Evolutionary conservation across 2,888 invertebrate species (phyloP).

Genomic region (Pheosia gnoma): DNA sequence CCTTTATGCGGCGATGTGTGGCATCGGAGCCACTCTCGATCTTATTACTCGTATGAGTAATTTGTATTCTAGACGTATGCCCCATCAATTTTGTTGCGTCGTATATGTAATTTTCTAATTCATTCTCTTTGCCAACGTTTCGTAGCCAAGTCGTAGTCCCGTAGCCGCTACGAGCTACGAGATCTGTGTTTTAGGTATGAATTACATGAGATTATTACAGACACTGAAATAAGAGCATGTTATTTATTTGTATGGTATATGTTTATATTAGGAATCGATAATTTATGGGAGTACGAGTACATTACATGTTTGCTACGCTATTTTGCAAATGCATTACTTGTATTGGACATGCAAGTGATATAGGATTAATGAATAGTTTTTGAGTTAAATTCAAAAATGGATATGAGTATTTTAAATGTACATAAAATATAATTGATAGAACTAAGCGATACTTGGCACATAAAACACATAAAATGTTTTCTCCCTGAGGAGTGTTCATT

Average conservation of each 20-base stretch:
- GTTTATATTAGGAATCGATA: background rate
- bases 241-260: background rate
- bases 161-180: slow-evolving; percentile 17
- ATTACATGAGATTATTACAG: background rate
- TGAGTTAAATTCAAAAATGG: background rate
- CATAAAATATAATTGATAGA: too few relatives aligned
- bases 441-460: too few relatives aligned
- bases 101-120: slow-evolving; percentile 8
- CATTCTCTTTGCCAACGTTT: slow-evolving; percentile 5
- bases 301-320: background rate
- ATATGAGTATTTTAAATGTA: background rate
- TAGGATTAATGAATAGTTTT: background rate
- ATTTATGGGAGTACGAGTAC: background rate
- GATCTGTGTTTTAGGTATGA: background rate
- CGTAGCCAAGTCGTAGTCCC: slow-evolving; percentile 22
- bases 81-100: slow-evolving; percentile 1
- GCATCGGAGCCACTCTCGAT: slow-evolving; percentile 36
- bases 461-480: too few relatives aligned
- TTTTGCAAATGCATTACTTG: background rate
- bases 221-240: background rate
- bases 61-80: slow-evolving; percentile 21
- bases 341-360: background rate
- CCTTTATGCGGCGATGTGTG: slow-evolving; percentile 50
- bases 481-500: background rate
- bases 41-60: slow-evolving; percentile 36